Evolutionary conservation across 2,113 vertebrate genomes (phyloP).

Genomic region (Phalacrocorax carbo): DNA sequence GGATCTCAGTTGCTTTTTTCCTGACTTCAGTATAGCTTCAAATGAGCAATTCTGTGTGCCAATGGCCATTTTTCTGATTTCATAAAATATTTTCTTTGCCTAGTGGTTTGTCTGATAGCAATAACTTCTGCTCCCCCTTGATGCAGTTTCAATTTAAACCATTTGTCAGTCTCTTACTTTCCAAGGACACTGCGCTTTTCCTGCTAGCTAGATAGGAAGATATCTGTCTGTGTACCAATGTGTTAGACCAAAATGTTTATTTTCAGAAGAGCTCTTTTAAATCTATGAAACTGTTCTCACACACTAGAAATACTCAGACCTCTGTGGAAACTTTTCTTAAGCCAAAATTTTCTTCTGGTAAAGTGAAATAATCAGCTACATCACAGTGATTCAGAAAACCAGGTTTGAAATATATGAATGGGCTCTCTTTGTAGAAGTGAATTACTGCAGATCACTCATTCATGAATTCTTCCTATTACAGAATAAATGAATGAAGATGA

Average conservation of each 20-base stretch:
- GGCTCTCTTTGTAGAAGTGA: conserved; percentile 63
- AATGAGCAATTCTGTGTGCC: not conserved
- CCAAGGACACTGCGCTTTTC: not conserved
- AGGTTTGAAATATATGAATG: conserved; percentile 68
- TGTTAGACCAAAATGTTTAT: not conserved
- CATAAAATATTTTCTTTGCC: not conserved
- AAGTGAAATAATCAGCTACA: conserved; percentile 56
- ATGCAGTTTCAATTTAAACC: not conserved
- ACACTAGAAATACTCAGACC: not conserved
- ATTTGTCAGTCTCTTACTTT: not conserved
- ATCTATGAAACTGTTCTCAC: not conserved
- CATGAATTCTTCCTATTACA: conserved; percentile 65
- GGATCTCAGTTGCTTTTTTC: not conserved
- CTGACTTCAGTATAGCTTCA: not conserved
- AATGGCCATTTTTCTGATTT: not conserved
- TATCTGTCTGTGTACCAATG: not conserved
- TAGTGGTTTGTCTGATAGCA: not conserved
- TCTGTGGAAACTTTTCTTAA: conserved; percentile 40
- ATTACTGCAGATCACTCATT: conserved; percentile 71
- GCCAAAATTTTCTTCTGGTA: conserved; percentile 21
- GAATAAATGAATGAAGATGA: conserved; percentile 69
- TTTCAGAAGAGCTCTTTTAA: conserved; percentile 13
- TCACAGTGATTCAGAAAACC: conserved; percentile 57
- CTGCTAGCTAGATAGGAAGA: not conserved
- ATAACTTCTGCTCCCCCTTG: not conserved